A percentile compares a stretch with the other conserved stretches of the same genome.
phyloP scores from a whole-genome alignment of 1,140 invertebrate genomes.

The Proales similis region DNA sequence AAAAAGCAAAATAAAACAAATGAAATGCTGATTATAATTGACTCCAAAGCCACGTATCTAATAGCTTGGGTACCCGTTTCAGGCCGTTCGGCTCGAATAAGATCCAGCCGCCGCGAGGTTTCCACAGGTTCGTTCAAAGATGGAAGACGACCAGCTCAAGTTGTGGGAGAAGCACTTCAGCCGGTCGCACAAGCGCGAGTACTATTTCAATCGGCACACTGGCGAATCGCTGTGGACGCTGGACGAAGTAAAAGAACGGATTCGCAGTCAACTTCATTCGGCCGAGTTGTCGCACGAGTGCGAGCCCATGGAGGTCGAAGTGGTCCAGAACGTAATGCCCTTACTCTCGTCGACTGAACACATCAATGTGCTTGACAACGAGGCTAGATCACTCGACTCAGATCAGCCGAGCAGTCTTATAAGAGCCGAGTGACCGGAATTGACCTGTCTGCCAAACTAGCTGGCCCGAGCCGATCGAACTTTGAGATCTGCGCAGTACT shows the following conservation, averaged over 20 bases:
- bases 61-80: neutral
- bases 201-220: constrained; percentile 21
- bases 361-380: too few species aligned
- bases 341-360: too few species aligned
- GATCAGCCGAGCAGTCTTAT: too few species aligned
- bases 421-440: too few species aligned
- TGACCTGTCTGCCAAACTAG: too few species aligned
- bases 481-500: too few species aligned
- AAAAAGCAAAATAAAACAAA: too few species aligned
- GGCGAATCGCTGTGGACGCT: constrained; percentile 28
- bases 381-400: too few species aligned
- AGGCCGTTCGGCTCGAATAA: neutral
- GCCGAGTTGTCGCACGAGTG: neutral
- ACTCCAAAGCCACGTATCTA: neutral
- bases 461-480: too few species aligned
- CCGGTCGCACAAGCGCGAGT: neutral
- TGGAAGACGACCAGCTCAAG: neutral
- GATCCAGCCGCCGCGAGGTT: too few species aligned
- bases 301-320: constrained; percentile 28
- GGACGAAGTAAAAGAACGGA: constrained; percentile 9
- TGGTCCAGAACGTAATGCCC: constrained; percentile 11
- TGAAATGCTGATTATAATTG: too few species aligned
- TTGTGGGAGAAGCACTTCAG: constrained; percentile 27
- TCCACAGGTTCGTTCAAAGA: too few species aligned
- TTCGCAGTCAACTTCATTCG: neutral